Evolutionary conservation across 2,113 vertebrate genomes (phyloP).

Genomic region (Thamnaconus septentrionalis): DNA sequence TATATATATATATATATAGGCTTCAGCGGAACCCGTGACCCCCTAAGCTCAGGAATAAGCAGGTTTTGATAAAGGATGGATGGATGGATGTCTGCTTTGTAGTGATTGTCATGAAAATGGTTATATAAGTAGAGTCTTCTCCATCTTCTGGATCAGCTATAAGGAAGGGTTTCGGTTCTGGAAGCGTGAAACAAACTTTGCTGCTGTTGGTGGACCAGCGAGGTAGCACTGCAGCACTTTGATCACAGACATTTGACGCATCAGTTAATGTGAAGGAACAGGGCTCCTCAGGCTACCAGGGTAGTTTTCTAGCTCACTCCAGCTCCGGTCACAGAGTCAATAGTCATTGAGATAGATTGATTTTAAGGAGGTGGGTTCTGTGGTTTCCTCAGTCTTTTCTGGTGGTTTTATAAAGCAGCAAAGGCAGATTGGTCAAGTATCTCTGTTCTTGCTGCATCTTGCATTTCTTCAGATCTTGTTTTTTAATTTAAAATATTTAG

Average conservation of each 20-base stretch:
- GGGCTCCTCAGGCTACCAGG: not conserved
- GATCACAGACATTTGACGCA: conserved; percentile 17
- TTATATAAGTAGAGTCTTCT: too few relatives aligned
- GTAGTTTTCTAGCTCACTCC: conserved; percentile 8
- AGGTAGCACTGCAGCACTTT: conserved; percentile 34
- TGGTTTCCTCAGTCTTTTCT: not conserved
- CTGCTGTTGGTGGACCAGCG: not conserved
- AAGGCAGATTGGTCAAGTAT: conserved; percentile 19
- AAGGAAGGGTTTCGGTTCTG: too few relatives aligned
- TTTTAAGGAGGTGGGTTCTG: conserved; percentile 1
- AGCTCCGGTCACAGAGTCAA: conserved; percentile 25
- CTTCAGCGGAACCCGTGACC: too few relatives aligned
- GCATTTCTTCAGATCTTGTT: too few relatives aligned
- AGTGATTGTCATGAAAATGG: too few relatives aligned
- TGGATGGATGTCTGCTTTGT: too few relatives aligned
- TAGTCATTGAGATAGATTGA: conserved; percentile 3
- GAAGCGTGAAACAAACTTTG: too few relatives aligned
- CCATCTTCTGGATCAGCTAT: too few relatives aligned
- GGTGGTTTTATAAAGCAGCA: not conserved
- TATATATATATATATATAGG: too few relatives aligned
- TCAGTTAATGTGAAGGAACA: conserved; percentile 25
- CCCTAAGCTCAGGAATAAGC: too few relatives aligned
- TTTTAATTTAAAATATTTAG: too few relatives aligned
- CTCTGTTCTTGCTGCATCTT: not conserved
- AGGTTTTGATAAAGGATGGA: too few relatives aligned